Conservation (phyloP, 2,113 vertebrate genomes). For the Hemichromis elongatus region DNA sequence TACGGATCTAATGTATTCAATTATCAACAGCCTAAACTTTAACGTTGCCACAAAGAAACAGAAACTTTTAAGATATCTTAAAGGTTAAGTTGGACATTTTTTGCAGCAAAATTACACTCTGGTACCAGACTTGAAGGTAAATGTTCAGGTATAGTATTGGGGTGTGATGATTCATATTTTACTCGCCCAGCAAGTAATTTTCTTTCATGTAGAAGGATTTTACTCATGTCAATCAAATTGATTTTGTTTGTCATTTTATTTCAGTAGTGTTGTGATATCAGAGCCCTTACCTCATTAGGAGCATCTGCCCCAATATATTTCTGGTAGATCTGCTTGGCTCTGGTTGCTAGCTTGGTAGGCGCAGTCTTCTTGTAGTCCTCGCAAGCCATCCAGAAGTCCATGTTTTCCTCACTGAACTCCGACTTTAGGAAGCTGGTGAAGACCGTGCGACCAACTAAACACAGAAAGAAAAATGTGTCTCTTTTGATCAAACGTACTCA, state of each 20-base stretch:
- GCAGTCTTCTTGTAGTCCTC: conserved; percentile 84
- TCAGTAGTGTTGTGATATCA: too few relatives aligned
- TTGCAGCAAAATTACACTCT: not conserved
- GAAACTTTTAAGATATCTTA: not conserved
- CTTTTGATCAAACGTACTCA: not conserved
- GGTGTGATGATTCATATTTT: not conserved
- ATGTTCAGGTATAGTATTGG: not conserved
- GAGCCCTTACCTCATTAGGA: conserved; percentile 78
- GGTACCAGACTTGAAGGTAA: not conserved
- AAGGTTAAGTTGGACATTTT: not conserved
- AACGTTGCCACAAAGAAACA: not conserved
- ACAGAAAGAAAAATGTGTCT: not conserved
- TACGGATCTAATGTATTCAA: rapidly evolving
- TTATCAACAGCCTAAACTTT: not conserved
- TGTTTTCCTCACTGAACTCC: conserved; percentile 90
- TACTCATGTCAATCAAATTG: not conserved
- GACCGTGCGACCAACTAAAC: conserved; percentile 77
- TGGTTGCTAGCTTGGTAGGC: conserved; percentile 67
- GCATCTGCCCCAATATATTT: conserved; percentile 83
- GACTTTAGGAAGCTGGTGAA: conserved; percentile 85
- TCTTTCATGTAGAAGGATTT: not conserved
- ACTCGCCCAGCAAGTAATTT: not conserved
- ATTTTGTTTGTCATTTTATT: not conserved
- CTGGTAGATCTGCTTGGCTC: conserved; percentile 84
- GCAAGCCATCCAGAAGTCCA: conserved; percentile 88